Evolutionary conservation across 2,888 invertebrate species (phyloP), one percentile per base, ranked within the genome.

Genomic region (Mythimna impura): DNA sequence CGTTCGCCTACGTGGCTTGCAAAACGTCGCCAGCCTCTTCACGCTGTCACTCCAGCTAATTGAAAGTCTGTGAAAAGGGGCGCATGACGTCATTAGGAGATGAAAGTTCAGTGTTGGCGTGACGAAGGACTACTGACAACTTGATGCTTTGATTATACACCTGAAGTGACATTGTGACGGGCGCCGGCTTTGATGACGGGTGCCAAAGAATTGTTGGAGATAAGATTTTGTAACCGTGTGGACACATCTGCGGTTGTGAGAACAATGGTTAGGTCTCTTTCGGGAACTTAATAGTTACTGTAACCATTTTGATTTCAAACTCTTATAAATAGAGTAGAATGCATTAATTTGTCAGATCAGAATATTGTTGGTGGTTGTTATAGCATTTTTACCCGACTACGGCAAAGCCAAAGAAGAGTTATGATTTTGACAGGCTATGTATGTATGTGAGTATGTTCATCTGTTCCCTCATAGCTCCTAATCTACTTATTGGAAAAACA

Each of bases 51-150:
- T 86, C 76, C 60, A 55, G 79, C 85, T 85, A 85, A 86, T 85
- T 85, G 85, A 86, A 85, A 85, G 74, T 76, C 77, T 50, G 66
- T 86, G 81, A 86, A 85, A 86, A 85, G 85, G 83, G 83, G 60
- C 81, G 72, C 71, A 17, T 79, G 77, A 79, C 81, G 78, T 83
- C 87, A 78, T 83, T 78, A 79, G 72, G 40, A 55, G 73, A 83
- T 81, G 84, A 80, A 87, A 87, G 72, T 85, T 87, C 78, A 74
- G 72, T 63, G 76, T 73, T 69, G 52, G 57, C 66, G 74, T 86
- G 81, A 81, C 76, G 83, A 81, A 81, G 80, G 71, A 22, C 60
- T 80, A 22, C 36, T 76, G 76, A 66, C 76, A 76, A 73, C 74
- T 72, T 74, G 71, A 75, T 75, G 64, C 63, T 63, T 80, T 80